These are phyloP conservation scores for Rostratula benghalensis DNA, from an alignment of 2,113 vertebrate species.

Conservation along the genomic window DNA sequence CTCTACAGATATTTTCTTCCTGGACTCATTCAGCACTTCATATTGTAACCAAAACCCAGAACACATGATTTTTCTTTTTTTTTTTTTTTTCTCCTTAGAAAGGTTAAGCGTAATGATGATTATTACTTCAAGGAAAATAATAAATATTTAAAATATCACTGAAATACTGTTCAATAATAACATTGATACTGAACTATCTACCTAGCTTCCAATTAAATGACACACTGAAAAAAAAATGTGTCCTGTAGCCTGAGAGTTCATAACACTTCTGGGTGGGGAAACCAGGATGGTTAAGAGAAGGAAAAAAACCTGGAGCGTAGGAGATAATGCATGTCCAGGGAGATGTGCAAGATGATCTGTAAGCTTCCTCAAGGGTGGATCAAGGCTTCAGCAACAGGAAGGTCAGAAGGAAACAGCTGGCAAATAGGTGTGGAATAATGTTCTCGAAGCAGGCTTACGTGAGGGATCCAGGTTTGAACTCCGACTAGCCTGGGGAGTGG, in stretches of 20 bases:
- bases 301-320: neutral
- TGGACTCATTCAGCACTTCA: neutral
- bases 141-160: neutral
- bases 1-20: neutral
- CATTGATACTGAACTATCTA: neutral
- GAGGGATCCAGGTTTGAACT: neutral
- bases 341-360: neutral
- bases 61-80: neutral
- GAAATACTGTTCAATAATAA: neutral
- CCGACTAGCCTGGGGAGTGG: neutral
- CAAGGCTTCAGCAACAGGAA: constrained; percentile 35
- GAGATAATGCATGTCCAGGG: neutral
- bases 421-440: constrained; percentile 11
- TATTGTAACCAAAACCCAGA: neutral
- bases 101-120: neutral
- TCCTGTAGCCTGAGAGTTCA: neutral
- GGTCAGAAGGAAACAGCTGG: constrained; percentile 19
- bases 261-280: constrained; percentile 5
- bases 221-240: neutral
- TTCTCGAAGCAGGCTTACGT: neutral
- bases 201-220: neutral
- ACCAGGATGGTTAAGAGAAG: neutral
- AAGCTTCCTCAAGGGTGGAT: neutral
- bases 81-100: neutral
- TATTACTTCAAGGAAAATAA: neutral